Evolutionary conservation across 2,888 invertebrate species (phyloP), one percentile per base, ranked within the genome.

Genomic region (Drosophila demipolita): DNA sequence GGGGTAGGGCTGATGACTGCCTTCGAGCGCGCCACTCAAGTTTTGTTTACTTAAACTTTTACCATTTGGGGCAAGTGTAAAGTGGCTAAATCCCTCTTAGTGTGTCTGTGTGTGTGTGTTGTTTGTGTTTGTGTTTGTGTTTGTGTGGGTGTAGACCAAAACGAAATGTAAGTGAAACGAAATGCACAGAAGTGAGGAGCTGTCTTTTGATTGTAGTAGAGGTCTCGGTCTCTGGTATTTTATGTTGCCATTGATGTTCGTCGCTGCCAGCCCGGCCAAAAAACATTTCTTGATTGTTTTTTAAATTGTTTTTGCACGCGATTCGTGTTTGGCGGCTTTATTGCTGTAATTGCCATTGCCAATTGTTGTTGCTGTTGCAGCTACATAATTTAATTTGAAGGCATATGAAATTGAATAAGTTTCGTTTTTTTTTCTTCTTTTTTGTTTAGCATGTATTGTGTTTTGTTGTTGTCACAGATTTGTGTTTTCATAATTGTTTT

Each of bases 381-480:
- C 75, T 75, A 83, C 77, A 89, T 89, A 87, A 89, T 89, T 89
- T 81, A 89, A 87, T 87, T 87, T 87, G 86, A 88, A 88, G 87
- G 78, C 77, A 89, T 87, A 83, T 80, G 79, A 91, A 91, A 91
- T 91, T 91, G 91, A 91, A 91, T 91, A 91, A 91, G 83, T 92
- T 91, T 90, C 54, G 45, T 59, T 70, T 60, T 59, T 66, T 29
- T 73, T 26, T 55, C 4, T 1, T 36, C 6, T 6, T 36, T 1
- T 2, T 7, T 23, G 8, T 45, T 23, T 4, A 45, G 45, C 15
- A 7, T 1, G 23, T 8, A 23, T 45, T 45, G 7, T 62, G 42
- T 58, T 23, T 61, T 55, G 42, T 33, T 52, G 35, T 62, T 66
- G 73, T 73, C 61, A 66, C 62, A 59, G 49, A 88, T 55, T 65